Base-by-base conservation (phyloP, 2,797 vertebrate species). In the Premnoplex brunnescens region DNA sequence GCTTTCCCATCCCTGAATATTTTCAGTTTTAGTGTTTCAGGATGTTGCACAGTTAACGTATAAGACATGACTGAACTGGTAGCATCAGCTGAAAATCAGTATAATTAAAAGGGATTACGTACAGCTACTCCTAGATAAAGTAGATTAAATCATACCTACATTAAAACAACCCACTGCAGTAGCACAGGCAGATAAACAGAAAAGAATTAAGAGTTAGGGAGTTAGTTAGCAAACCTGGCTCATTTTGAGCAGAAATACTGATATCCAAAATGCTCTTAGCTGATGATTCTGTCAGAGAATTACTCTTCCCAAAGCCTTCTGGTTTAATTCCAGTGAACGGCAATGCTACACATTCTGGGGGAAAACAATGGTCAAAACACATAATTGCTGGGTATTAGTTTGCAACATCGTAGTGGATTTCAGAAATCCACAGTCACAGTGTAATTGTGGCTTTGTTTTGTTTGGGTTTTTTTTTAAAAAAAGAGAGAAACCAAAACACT, bases 181-280 rank as follows among this genome's bases (percentile, higher is more conserved):
- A 84, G 26, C 37, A 86, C 24, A 58, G 23, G 54, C 20, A 95
- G n/a, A 67, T 30, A 66, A 94, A 66, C 21, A 93, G 28, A 32
- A 58, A 67, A 36, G 72, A 54, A 17, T 9, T 10, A n/a, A 28
- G 24, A 59, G 19, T 66, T 74, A 85, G 48, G 24, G 24, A 64
- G 19, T 66, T 74, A 85, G 26, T 58, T 74, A 92, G 63, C 89
- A 96, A 82, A 97, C 87, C 93, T 93, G 44, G 27, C 11, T 84
- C 58, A 67, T 96, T 96, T 80, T 14, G 64, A 87, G 81, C 67
- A 87, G 86, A 83, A 56, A 46, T 58, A 39, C 10, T 79, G 36
- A 76, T 28, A 89, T 79, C 72, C 51, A 89, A 74, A 93, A 92
- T 5, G 3, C 36, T 85, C 43, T 58, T 32, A 81, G 69, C 30